phyloP scores from a whole-genome alignment of 2,113 vertebrate genomes.

The Leucopsar rothschildi region DNA sequence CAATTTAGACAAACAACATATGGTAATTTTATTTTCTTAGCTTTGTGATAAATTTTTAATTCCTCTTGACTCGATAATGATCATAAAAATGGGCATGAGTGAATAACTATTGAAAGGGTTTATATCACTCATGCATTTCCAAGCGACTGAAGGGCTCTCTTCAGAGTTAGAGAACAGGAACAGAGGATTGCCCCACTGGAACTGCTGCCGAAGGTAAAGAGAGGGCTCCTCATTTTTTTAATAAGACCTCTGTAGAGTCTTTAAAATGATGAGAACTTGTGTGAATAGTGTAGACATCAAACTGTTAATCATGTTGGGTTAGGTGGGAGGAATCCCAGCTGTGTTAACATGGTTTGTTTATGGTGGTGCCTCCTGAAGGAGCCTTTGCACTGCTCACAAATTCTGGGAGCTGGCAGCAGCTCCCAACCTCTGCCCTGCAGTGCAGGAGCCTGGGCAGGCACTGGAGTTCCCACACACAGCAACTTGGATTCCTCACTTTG shows the following conservation, averaged over 20 bases:
- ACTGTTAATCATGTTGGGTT: neutral
- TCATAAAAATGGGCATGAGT: constrained; percentile 1
- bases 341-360: neutral
- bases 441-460: accelerated
- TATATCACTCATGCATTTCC: constrained; percentile 13
- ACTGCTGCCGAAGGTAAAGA: neutral
- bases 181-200: neutral
- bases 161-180: neutral
- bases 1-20: constrained; percentile 43
- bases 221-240: neutral
- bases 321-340: neutral
- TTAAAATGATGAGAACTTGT: neutral
- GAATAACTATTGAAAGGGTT: constrained; percentile 39
- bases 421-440: neutral
- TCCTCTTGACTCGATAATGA: constrained; percentile 11
- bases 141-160: neutral
- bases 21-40: constrained; percentile 62
- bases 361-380: neutral
- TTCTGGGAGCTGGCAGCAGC: neutral
- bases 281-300: neutral
- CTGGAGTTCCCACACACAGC: accelerated
- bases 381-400: neutral
- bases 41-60: constrained; percentile 48
- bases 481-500: neutral
- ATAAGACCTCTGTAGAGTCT: neutral